Evolutionary conservation across 2,113 vertebrate species (phyloP).

Genomic region (Chunga burmeisteri): DNA sequence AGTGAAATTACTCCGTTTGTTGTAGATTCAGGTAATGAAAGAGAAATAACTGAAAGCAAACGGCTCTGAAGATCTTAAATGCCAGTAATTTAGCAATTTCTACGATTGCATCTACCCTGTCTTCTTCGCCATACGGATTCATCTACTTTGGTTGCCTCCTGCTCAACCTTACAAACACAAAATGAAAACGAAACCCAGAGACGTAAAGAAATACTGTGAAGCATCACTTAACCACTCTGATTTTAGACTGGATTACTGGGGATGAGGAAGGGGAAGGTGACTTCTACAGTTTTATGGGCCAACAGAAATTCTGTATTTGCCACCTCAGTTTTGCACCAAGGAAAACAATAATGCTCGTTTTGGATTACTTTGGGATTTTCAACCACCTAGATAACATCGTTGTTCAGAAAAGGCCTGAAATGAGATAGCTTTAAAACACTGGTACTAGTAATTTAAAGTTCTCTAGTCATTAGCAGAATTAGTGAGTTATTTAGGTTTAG

Average conservation of each 20-base stretch:
- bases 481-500: neutral
- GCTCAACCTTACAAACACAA: neutral
- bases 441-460: neutral
- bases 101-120: neutral
- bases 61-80: neutral
- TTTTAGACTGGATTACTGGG: neutral
- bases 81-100: neutral
- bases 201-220: neutral
- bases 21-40: neutral
- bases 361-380: constrained; percentile 73
- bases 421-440: neutral
- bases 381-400: constrained; percentile 68
- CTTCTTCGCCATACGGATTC: neutral
- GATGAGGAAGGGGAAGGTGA: neutral
- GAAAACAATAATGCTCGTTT: constrained; percentile 70
- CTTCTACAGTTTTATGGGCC: neutral
- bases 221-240: neutral
- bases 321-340: constrained; percentile 62
- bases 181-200: neutral
- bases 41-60: neutral
- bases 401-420: constrained; percentile 49
- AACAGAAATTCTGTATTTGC: neutral
- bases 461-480: neutral
- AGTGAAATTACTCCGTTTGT: neutral
- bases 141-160: neutral